phyloP scores from a whole-genome alignment of 2,113 vertebrate genomes.

The Trogon melanurus region DNA sequence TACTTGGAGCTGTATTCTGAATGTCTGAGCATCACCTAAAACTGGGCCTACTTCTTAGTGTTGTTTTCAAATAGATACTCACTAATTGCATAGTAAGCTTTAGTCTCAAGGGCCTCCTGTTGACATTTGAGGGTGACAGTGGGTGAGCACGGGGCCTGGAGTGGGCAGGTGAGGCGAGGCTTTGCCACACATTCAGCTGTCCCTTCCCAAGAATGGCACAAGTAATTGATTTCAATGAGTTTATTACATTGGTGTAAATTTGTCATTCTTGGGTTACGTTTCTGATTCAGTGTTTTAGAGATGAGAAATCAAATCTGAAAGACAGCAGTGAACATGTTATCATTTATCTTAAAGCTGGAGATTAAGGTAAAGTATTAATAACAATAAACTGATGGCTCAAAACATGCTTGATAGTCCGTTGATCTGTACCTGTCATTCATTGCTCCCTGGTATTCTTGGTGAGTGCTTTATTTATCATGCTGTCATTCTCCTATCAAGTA shows the following conservation, averaged over 20 bases:
- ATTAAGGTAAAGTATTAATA: constrained; percentile 60
- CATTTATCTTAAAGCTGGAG: constrained; percentile 47
- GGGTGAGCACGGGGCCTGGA: fast-evolving
- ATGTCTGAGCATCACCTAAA: not conserved
- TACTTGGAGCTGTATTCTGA: not conserved
- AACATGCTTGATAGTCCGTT: constrained; percentile 40
- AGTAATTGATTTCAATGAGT: not conserved
- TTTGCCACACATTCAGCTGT: fast-evolving
- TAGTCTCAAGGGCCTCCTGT: not conserved
- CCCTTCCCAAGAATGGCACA: not conserved
- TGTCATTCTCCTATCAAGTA: not conserved
- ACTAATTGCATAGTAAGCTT: not conserved
- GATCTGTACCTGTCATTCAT: constrained; percentile 49
- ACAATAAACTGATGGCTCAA: constrained; percentile 39
- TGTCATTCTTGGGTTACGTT: not conserved
- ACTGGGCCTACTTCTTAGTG: not conserved
- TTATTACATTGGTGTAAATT: not conserved
- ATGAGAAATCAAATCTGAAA: constrained; percentile 35
- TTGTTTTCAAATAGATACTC: not conserved
- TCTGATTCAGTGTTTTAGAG: constrained; percentile 2
- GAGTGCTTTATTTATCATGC: constrained; percentile 13
- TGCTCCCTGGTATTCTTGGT: not conserved
- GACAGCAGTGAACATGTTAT: not conserved
- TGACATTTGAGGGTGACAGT: not conserved
- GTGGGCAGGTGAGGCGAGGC: not conserved